Conservation (phyloP, 1,140 invertebrate species). For the Brachionus calyciflorus region DNA sequence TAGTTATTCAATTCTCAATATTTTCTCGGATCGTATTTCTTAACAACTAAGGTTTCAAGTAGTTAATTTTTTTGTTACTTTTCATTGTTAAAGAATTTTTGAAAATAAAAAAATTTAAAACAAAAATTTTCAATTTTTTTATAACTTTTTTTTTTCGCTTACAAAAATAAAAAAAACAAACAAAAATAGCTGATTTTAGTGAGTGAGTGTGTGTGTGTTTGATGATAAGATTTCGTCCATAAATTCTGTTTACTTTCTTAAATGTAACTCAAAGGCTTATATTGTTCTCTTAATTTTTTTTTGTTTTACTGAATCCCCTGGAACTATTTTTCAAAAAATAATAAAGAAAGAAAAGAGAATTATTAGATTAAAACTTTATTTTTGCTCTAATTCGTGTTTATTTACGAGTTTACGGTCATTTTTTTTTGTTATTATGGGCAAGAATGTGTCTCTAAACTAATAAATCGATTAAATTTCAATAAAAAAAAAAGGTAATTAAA, state of each 20-base stretch:
- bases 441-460: conserved; percentile 13
- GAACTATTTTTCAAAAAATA: too few relatives aligned
- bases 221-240: not conserved
- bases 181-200: conserved; percentile 9
- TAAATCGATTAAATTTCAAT: conserved; percentile 8
- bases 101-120: too few relatives aligned
- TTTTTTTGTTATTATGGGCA: conserved; percentile 10
- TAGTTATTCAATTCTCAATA: too few relatives aligned
- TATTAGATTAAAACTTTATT: conserved; percentile 41
- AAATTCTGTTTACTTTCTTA: conserved; percentile 20
- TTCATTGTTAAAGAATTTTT: too few relatives aligned
- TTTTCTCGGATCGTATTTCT: too few relatives aligned
- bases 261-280: conserved; percentile 16
- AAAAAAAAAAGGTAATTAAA: conserved; percentile 14
- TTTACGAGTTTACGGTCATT: conserved; percentile 30
- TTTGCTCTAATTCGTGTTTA: conserved; percentile 33
- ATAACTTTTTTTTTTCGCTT: too few relatives aligned
- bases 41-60: too few relatives aligned
- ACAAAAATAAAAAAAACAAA: not conserved
- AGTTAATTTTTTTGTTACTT: too few relatives aligned
- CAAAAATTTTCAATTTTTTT: too few relatives aligned
- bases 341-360: conserved; percentile 11
- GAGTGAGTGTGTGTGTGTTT: not conserved
- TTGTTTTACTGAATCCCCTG: too few relatives aligned
- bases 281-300: not conserved